Evolutionary conservation across 2,113 vertebrate species (phyloP), one percentile per base, ranked within the genome.

Genomic region (Loxodonta africana): DNA sequence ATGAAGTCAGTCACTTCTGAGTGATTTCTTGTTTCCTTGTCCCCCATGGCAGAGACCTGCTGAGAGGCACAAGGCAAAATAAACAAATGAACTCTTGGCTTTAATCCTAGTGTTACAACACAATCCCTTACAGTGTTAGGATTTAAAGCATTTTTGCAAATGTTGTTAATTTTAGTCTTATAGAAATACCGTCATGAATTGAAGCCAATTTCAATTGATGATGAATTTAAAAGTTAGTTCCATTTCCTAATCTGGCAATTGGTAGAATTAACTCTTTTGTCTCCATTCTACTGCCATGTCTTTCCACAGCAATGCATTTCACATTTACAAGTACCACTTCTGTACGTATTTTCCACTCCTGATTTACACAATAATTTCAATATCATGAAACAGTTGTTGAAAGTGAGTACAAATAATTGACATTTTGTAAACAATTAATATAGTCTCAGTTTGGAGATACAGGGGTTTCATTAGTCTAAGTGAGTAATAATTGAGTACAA

Each of bases 1-100:
- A 91, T 37, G 88, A 96, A 96, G 8, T 86, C 88, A 7, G 53
- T 83, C 30, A 78, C 90, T 85, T 82, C 9, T 41, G 83, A 82
- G 26, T 28, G 71, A 71, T 96, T 96, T 17, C 25, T 88, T 37
- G 37, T 37, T 37, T 12, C 69, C 69, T 21, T 74, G 46, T 88
- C 85, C 41, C 85, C 48, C 85, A 88, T 88, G 69, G 48, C 14
- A 57, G 48, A 74, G 67, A 88, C 48, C 69, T 74, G 69, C 48
- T 88, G 85, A 74, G 26, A 88, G 69, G 85, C 25, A 37, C 37
- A 37, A 37, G 37, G 37, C 37, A 37, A 88, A 73, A 73, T 74
- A 25, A 88, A 74, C 18, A 1, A 74, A 37, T 37, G 37, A 37
- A 37, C 9, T 57, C 46, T n/a, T 73, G n/a, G 7, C 71, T 57